These are phyloP conservation scores for Collichthys lucidus DNA, from an alignment of 2,113 vertebrate species.

Conservation along the genomic window DNA sequence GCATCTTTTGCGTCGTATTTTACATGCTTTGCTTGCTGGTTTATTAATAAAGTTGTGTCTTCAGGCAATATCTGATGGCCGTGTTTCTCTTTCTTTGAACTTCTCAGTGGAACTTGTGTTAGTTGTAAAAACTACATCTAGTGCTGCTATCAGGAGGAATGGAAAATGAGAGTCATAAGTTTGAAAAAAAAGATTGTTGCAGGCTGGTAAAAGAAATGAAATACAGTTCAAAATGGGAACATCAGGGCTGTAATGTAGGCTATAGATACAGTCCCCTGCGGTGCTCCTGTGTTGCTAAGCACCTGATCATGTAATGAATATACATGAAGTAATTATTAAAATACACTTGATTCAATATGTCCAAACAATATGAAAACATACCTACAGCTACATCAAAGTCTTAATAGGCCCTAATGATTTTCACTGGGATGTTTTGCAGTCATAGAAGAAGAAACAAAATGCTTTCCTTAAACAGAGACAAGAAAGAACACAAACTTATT, in stretches of 20 bases:
- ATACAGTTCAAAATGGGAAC: neutral
- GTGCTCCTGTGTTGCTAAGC: too few species aligned
- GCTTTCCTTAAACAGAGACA: neutral
- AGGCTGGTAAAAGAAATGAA: neutral
- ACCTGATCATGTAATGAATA: too few species aligned
- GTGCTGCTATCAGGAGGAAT: neutral
- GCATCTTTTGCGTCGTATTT: conserved; percentile 47
- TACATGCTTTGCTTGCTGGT: conserved; percentile 73
- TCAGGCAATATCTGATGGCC: conserved; percentile 39
- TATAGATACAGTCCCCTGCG: neutral
- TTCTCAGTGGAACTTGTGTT: neutral
- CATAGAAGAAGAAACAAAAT: neutral
- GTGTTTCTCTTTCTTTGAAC: conserved; percentile 16
- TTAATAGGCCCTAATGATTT: too few species aligned
- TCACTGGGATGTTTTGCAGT: neutral
- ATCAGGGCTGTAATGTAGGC: neutral
- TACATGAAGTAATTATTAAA: neutral
- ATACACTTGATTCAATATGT: neutral
- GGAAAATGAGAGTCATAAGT: neutral
- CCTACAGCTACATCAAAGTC: too few species aligned
- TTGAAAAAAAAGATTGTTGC: neutral
- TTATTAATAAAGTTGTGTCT: conserved; percentile 82
- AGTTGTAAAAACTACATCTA: neutral
- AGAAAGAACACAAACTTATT: neutral
- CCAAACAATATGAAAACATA: too few species aligned